Percentiles rank a stretch among this genome's conserved stretches.
phyloP scores from a whole-genome alignment of 2,113 vertebrate genomes.

The Podilymbus podiceps region DNA sequence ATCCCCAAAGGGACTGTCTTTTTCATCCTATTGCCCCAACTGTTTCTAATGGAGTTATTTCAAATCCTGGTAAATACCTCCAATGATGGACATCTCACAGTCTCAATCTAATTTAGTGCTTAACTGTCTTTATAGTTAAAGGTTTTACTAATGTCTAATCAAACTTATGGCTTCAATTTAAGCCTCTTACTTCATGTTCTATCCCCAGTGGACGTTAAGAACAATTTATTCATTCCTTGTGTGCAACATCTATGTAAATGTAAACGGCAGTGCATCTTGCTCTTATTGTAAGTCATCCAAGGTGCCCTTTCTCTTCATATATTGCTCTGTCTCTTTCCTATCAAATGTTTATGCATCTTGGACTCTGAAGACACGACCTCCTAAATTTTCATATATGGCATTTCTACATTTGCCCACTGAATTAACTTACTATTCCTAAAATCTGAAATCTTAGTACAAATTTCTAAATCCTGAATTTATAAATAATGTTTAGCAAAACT shows the following conservation, averaged over 20 bases:
- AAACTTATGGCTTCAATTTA: background rate
- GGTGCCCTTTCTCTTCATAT: background rate
- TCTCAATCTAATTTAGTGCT: background rate
- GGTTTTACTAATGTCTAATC: conserved; percentile 2
- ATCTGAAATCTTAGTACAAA: background rate
- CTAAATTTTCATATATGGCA: background rate
- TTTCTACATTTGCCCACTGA: background rate
- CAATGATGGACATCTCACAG: background rate
- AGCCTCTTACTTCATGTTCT: conserved; percentile 7
- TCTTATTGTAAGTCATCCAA: background rate
- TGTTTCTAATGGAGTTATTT: background rate
- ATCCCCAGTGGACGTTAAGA: background rate
- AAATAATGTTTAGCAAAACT: background rate
- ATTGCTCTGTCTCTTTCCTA: background rate
- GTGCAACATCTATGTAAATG: background rate
- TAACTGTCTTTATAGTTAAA: conserved; percentile 6
- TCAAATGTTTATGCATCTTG: background rate
- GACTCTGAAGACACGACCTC: background rate
- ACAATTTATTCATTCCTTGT: background rate
- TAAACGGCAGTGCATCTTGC: background rate
- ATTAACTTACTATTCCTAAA: background rate
- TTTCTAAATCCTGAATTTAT: background rate
- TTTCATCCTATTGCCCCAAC: background rate
- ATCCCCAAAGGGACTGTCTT: background rate
- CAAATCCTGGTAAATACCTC: background rate